These are phyloP conservation scores for Danio rerio DNA, from an alignment of 2,113 vertebrate species.

Conservation along the genomic window GRCz12tu NC_133178.1:66504001-66504500, in stretches of 20 bases:
- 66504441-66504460: too few species aligned
- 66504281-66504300: constrained; percentile 1
- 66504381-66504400: background rate
- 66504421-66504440: too few species aligned
- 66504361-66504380: background rate
- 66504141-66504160: background rate
- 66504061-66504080: constrained; percentile 17
- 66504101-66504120: constrained; percentile 22
- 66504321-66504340: background rate
- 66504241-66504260: background rate
- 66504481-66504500: too few species aligned
- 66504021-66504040: constrained; percentile 1
- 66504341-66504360: constrained; percentile 5
- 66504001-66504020: background rate
- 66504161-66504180: constrained; percentile 9
- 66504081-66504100: constrained; percentile 42
- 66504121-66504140: background rate
- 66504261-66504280: background rate
- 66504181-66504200: background rate
- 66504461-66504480: too few species aligned
- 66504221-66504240: background rate
- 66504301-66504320: background rate
- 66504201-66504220: background rate
- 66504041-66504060: constrained; percentile 22
- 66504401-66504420: background rate